Evolutionary conservation across 2,797 vertebrate species (phyloP), one percentile per base, ranked within the genome.

Genomic region (Mareca penelope): DNA sequence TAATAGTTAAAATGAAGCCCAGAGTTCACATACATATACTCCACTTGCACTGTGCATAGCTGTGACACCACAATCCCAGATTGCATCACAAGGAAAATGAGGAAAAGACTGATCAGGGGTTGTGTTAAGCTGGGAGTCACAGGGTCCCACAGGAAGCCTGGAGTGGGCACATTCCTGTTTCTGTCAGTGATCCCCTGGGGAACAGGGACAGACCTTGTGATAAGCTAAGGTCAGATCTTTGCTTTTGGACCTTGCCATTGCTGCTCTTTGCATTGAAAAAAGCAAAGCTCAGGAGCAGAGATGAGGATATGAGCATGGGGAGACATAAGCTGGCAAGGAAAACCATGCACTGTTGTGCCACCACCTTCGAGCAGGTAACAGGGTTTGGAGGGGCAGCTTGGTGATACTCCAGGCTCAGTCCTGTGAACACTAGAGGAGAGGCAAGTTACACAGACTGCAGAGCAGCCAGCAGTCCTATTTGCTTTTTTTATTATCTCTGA

Each of bases 11-110:
- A 56, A 10, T 33, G 35, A 37, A 84, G 71, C 37, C 80, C 28
- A n/a, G 77, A 11, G 52, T 48, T 48, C 33, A 7, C 16, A 46
- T n/a, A 1, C 0, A 2, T 3, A 2, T 5, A 10, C 29, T 63
- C 29, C 26, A 3, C 46, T 12, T 2, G 12, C 24, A 24, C 3
- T 33, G 2, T 6, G 16, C 50, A 3, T 1, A 85, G 35, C 48
- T 29, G 7, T 1, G 1, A 29, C 21, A 2, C 35, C 18, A 16
- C 59, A 4, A 2, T 12, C 46, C 16, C 23, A 56, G 60, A 2
- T 2, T 6, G 7, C 15, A 28, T 4, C 15, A 4, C 56, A 22
- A 37, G 40, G 4, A 15, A 42, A 65, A 7, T 12, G 21, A 8
- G 52, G 37, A 7, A 6, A 26, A 78, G 40, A 69, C 63, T 24